Evolutionary conservation across 2,797 vertebrate species (phyloP).

Genomic region (Neostethus bicornis): DNA sequence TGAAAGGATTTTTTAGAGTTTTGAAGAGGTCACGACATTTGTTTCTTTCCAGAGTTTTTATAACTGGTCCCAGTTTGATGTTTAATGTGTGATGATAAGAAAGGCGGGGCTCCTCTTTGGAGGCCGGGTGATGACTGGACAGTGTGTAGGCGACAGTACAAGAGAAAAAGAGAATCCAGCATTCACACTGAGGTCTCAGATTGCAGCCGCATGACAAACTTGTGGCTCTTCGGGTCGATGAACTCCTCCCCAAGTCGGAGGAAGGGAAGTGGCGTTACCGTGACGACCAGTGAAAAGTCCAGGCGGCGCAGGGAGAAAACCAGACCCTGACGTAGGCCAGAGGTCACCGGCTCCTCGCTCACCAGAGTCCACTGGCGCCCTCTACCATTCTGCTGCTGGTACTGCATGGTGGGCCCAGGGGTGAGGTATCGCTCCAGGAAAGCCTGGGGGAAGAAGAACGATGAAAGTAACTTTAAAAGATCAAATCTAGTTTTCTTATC

Average conservation of each 20-base stretch:
- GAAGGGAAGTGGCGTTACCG: slow-evolving; percentile 88
- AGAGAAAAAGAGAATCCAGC: not conserved
- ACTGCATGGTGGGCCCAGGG: slow-evolving; percentile 91
- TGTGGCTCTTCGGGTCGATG: slow-evolving; percentile 95
- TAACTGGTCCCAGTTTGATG: slow-evolving; percentile 60
- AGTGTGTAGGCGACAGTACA: not conserved
- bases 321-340: slow-evolving; percentile 85
- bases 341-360: slow-evolving; percentile 92
- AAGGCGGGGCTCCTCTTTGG: slow-evolving; percentile 5
- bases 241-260: slow-evolving; percentile 91
- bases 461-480: not conserved
- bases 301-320: slow-evolving; percentile 89
- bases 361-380: slow-evolving; percentile 95
- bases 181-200: slow-evolving; percentile 89
- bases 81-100: slow-evolving; percentile 25
- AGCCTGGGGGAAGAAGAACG: slow-evolving; percentile 69
- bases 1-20: slow-evolving; percentile 20
- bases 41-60: slow-evolving; percentile 44
- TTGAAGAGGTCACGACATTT: slow-evolving; percentile 52
- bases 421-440: slow-evolving; percentile 91
- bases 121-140: slow-evolving; percentile 13
- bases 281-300: slow-evolving; percentile 92
- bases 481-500: not conserved
- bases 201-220: slow-evolving; percentile 94
- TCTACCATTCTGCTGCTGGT: slow-evolving; percentile 89